phyloP scores from a whole-genome alignment of 2,113 vertebrate species.

The Hypocryptadius cinnamomeus region DNA sequence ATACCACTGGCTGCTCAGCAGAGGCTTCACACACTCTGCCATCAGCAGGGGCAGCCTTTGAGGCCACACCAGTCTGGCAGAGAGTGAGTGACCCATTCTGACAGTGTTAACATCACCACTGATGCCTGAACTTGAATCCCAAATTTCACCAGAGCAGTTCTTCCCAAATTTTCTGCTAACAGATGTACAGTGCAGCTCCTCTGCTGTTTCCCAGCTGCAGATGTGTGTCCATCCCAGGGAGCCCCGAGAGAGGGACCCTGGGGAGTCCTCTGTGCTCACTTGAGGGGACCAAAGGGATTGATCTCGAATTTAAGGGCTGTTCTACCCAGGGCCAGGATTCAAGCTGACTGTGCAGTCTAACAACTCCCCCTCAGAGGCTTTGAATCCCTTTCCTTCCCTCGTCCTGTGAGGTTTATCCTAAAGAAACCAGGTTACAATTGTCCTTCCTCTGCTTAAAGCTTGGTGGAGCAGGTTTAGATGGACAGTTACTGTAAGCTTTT shows the following conservation, averaged over 20 bases:
- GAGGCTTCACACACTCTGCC: neutral
- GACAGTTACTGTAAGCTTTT: neutral
- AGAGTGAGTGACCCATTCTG: neutral
- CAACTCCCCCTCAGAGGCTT: neutral
- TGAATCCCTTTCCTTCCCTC: neutral
- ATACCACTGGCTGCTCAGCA: neutral
- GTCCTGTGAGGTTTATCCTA: neutral
- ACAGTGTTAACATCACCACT: neutral
- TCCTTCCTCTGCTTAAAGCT: neutral
- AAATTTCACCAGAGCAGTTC: neutral
- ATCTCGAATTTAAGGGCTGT: neutral
- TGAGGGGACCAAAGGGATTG: neutral
- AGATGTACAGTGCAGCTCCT: neutral
- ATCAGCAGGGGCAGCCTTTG: neutral
- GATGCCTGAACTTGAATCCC: neutral
- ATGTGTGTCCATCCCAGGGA: neutral
- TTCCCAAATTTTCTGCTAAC: neutral
- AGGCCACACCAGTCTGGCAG: neutral
- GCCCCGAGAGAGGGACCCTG: rapidly evolving
- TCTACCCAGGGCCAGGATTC: neutral
- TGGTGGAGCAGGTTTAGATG: neutral
- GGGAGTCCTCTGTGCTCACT: neutral
- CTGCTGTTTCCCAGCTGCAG: neutral
- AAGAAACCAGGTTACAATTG: neutral
- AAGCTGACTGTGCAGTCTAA: neutral